Evolutionary conservation across 2,113 vertebrate species (phyloP).

Genomic region (Fulica atra): DNA sequence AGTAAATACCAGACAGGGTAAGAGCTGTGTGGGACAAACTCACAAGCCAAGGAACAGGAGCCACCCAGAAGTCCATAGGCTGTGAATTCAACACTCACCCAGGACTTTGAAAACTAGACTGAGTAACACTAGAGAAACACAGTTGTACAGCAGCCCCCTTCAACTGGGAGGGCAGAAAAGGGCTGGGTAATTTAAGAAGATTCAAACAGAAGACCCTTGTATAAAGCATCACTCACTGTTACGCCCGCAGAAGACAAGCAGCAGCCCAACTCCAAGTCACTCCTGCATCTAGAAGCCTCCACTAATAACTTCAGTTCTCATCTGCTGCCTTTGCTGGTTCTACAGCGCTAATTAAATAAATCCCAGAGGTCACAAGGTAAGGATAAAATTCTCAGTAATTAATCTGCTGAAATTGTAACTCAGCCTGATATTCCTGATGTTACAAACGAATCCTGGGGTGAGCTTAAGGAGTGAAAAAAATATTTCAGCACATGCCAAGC

Average conservation of each 20-base stretch:
- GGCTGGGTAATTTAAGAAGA: background rate
- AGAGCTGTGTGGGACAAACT: fast-evolving
- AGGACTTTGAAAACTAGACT: background rate
- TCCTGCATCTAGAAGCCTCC: background rate
- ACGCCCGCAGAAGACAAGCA: background rate
- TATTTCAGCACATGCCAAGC: background rate
- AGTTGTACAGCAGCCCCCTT: background rate
- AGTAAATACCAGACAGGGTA: background rate
- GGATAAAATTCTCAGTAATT: slow-evolving; percentile 52
- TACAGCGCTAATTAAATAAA: slow-evolving; percentile 56
- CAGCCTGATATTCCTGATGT: background rate
- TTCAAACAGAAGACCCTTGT: background rate
- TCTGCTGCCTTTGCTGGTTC: background rate
- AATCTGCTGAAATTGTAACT: slow-evolving; percentile 44
- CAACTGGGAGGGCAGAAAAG: background rate
- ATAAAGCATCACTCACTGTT: background rate
- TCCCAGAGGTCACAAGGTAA: slow-evolving; percentile 57
- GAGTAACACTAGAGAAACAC: background rate
- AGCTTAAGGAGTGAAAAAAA: background rate
- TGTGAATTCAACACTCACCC: background rate
- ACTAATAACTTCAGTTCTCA: background rate
- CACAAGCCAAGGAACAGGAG: background rate
- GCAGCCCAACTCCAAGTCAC: background rate
- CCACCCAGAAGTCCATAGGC: background rate
- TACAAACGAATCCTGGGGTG: fast-evolving